phyloP scores from a whole-genome alignment of 2,113 vertebrate species.

The Zosterops pallidus region DNA sequence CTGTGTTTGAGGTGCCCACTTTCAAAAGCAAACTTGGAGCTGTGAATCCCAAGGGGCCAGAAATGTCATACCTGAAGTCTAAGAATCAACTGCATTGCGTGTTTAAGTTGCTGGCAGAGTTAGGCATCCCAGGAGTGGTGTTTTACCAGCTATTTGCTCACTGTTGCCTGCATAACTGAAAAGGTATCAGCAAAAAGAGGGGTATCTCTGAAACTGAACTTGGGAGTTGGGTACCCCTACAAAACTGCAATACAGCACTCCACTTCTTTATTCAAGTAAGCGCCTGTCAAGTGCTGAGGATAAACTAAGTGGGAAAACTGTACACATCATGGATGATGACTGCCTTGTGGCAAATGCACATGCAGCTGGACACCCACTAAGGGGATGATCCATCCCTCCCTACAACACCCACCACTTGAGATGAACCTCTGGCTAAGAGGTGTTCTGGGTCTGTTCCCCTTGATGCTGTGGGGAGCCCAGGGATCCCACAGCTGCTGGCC shows the following conservation, averaged over 20 bases:
- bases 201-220: neutral
- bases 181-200: neutral
- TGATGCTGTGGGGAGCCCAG: neutral
- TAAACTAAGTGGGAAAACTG: neutral
- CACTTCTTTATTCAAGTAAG: neutral
- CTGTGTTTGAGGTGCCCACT: neutral
- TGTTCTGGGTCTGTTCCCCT: neutral
- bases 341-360: neutral
- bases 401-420: neutral
- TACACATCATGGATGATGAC: neutral
- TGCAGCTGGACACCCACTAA: neutral
- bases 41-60: neutral
- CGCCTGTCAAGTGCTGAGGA: accelerated
- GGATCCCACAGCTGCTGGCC: neutral
- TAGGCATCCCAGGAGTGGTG: neutral
- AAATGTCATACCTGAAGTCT: neutral
- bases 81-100: neutral
- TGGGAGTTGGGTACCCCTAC: neutral
- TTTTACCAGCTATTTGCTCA: neutral
- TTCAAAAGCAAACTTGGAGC: neutral
- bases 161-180: neutral
- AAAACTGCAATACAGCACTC: neutral
- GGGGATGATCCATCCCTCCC: neutral
- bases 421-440: neutral
- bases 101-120: neutral